Percentiles rank a stretch among this genome's conserved stretches.
These are phyloP conservation scores for Atlantisia rogersi DNA, from an alignment of 2,113 vertebrate genomes.

Conservation along the genomic window DNA sequence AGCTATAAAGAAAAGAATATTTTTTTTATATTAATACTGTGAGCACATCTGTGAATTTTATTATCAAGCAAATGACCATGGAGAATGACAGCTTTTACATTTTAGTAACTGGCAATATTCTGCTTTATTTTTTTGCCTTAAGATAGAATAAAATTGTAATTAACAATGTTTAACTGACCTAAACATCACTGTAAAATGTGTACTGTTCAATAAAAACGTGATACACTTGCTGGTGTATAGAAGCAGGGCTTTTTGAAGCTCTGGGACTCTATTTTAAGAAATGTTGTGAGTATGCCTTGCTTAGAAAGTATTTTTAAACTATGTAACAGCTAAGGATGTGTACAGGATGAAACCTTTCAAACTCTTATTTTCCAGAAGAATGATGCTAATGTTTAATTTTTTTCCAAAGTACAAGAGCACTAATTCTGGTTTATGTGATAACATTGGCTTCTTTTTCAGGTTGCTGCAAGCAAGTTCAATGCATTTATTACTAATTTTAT, in stretches of 20 bases:
- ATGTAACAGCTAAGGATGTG: background rate
- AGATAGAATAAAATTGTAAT: slow-evolving; percentile 56
- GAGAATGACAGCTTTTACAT: slow-evolving; percentile 56
- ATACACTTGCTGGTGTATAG: background rate
- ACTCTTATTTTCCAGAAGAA: background rate
- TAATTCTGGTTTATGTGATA: background rate
- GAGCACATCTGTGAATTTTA: slow-evolving; percentile 67
- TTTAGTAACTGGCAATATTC: slow-evolving; percentile 53
- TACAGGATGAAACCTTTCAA: background rate
- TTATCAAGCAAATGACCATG: slow-evolving; percentile 57
- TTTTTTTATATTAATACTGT: slow-evolving; percentile 37
- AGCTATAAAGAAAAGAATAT: slow-evolving; percentile 11
- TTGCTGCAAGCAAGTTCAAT: background rate
- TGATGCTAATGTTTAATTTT: background rate
- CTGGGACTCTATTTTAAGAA: background rate
- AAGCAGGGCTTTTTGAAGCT: background rate
- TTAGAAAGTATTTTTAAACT: background rate
- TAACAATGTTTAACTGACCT: slow-evolving; percentile 59
- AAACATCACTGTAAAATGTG: slow-evolving; percentile 26
- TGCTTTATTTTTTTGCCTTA: slow-evolving; percentile 38
- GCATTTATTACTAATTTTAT: background rate
- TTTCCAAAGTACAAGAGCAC: background rate
- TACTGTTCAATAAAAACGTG: background rate
- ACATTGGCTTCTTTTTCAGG: background rate
- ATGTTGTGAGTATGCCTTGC: background rate